Evolutionary conservation across 1,140 invertebrate species (phyloP), one percentile per base, ranked within the genome.

Genomic region (Drosophila saltans): DNA sequence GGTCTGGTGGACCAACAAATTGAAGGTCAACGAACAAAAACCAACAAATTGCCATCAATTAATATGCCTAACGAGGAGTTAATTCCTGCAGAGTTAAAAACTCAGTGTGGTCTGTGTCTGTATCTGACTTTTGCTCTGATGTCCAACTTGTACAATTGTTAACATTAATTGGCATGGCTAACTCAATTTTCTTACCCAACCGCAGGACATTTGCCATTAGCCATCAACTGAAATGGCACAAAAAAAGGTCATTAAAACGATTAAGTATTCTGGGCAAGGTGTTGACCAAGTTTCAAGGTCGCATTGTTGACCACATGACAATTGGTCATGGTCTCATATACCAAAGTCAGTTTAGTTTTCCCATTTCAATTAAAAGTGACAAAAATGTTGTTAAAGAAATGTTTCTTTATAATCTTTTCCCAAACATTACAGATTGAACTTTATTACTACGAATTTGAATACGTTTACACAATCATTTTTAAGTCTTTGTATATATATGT

Each of bases 161-260:
- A 65, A 45, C 76, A 80, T 80, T 86, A 80, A 90, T 86, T 81
- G 72, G 80, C 86, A 74, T 75, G 74, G 91, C 79, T 92, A 93
- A 85, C 96, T 96, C 69, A 93, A 96, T 90, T 79, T 97, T 97
- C 92, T 63, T n/a, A 68, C 45, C 62, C 36, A 67, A 60, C 48
- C 30, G 6, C 45, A 36, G 40, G 45, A 52, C 45, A 52, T 52
- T 52, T 52, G 21, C 33, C 33, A 36, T 36, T 36, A 36, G 45
- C 45, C 16, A 24, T 52, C 39, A 40, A 40, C 2, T 1, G 39
- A 40, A 11, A 40, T 26, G 45, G 26, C 45, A 52, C 26, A 52
- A 52, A 52, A 52, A 7, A 24, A 58, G 6, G 65, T 21, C 45
- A 52, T 52, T 24, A 10, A 26, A 26, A 52, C 24, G 26, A 21